Conservation (phyloP, 2,113 vertebrate species). For the Coturnix japonica region DNA sequence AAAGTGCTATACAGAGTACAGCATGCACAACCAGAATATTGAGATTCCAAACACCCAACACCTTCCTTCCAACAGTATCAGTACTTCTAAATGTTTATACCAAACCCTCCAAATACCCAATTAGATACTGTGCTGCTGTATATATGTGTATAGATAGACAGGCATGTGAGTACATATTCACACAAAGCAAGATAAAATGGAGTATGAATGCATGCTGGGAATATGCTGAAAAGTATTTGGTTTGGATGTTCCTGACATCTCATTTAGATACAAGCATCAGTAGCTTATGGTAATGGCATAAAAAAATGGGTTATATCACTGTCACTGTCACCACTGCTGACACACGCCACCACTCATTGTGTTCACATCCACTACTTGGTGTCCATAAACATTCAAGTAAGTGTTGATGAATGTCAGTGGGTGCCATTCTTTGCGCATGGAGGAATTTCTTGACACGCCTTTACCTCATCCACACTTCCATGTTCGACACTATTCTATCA, state of each 20-base stretch:
- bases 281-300: background rate
- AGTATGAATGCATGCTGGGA: background rate
- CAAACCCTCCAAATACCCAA: rapidly evolving
- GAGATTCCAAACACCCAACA: background rate
- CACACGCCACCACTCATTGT: no score
- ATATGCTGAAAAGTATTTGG: background rate
- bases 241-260: background rate
- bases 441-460: no score
- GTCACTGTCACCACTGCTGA: no score
- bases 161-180: background rate
- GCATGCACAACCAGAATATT: background rate
- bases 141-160: background rate
- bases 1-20: background rate
- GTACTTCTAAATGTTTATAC: background rate
- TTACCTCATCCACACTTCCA: no score
- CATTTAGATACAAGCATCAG: background rate
- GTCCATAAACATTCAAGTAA: no score
- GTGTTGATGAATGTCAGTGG: no score
- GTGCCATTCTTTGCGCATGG: no score
- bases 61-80: background rate
- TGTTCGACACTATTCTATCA: no score
- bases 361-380: no score
- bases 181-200: background rate
- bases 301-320: background rate
- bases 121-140: background rate